A percentile compares a stretch with the other conserved stretches of the same genome.
These are phyloP conservation scores for Pipistrellus pygmaeus DNA, from an alignment of 2,797 vertebrate genomes.

Conservation along the genomic window DNA sequence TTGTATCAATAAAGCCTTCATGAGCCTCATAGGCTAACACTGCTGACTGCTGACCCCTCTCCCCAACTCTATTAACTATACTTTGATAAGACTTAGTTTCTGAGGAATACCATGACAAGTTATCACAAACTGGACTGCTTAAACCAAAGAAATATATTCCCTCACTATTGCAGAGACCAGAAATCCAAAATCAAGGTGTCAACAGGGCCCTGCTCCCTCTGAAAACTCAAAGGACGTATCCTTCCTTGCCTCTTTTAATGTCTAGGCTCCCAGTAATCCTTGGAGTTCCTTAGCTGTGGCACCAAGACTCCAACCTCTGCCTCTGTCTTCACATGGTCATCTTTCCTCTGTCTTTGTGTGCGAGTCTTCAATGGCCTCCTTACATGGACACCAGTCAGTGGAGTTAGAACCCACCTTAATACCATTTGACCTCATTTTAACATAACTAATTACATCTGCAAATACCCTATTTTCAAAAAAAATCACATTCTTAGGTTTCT, in stretches of 20 bases:
- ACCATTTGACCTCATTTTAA: not conserved
- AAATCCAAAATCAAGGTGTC: conserved; percentile 28
- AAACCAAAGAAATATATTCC: not conserved
- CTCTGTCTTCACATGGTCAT: not conserved
- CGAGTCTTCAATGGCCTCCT: not conserved
- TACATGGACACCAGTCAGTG: not conserved
- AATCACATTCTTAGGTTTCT: not conserved
- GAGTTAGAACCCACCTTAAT: not conserved
- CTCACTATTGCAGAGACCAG: not conserved
- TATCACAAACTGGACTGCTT: not conserved
- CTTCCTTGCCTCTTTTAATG: not conserved
- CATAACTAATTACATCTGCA: not conserved
- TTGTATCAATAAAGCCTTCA: not conserved
- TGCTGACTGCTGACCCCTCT: not conserved
- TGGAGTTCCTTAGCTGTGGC: not conserved
- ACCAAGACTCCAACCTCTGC: not conserved
- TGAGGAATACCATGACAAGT: not conserved
- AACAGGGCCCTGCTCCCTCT: not conserved
- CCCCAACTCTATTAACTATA: not conserved
- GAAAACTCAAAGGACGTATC: not conserved
- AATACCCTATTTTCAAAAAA: not conserved
- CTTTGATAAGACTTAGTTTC: not conserved
- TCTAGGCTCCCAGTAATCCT: not conserved
- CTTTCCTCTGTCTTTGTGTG: not conserved
- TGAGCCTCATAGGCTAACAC: not conserved